Evolutionary conservation across 37 sponge, comb jelly and placozoan genomes (phyloP).

Genomic region (Bolinopsis microptera): DNA sequence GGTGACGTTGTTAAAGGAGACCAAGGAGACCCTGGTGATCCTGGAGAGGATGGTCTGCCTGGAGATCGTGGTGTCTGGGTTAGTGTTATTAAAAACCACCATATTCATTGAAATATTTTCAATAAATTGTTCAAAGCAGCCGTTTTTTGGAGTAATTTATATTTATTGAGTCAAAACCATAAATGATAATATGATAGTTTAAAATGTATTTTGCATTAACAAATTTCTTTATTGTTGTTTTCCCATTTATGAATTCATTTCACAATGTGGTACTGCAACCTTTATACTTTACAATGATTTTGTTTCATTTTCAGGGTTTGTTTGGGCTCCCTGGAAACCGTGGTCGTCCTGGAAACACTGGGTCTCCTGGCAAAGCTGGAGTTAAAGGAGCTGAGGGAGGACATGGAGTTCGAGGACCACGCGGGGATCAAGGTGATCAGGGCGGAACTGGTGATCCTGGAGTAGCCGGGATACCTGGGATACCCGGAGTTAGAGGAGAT

Average conservation of each 20-base stretch:
- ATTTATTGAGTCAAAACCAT: too few species aligned
- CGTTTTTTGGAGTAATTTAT: neutral
- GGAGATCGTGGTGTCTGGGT: neutral
- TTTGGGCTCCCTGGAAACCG: neutral
- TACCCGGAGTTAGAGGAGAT: neutral
- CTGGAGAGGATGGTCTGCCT: neutral
- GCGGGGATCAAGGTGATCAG: neutral
- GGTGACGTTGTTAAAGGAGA: neutral
- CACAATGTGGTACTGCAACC: too few species aligned
- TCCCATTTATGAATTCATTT: too few species aligned
- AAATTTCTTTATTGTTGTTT: too few species aligned
- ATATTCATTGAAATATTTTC: too few species aligned
- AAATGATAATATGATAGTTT: too few species aligned
- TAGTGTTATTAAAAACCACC: too few species aligned
- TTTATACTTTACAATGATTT: too few species aligned
- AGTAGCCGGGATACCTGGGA: neutral
- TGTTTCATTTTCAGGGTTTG: too few species aligned
- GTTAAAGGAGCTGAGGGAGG: neutral
- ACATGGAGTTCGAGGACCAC: neutral
- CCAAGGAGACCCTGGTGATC: neutral
- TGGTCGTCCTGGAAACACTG: neutral
- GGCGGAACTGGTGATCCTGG: conserved; percentile 14
- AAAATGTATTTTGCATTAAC: too few species aligned
- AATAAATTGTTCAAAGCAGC: too few species aligned
- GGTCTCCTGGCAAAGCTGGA: neutral